Percentiles rank a stretch among this genome's conserved stretches.
phyloP scores from a whole-genome alignment of 35 echinoderm and acorn worm species.

The Lytechinus pictus region DNA sequence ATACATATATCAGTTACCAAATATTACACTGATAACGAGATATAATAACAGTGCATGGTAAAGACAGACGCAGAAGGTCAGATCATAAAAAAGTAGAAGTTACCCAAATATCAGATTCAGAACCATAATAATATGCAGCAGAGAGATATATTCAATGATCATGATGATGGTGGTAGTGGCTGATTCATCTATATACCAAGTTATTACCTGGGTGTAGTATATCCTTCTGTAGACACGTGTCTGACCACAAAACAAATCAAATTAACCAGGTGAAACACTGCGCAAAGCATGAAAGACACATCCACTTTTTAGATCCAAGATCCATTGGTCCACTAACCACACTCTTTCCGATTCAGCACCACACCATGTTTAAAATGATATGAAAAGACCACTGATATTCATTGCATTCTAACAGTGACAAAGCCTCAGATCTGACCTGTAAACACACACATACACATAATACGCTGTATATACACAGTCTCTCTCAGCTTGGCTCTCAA shows the following conservation, averaged over 20 bases:
- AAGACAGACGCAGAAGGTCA: too few species aligned
- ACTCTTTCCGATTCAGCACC: background rate
- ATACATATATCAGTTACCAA: background rate
- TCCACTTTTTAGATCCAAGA: background rate
- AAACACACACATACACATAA: conserved; percentile 13
- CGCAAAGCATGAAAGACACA: background rate
- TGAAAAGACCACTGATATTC: background rate
- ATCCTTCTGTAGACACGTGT: background rate
- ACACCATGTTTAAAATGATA: background rate
- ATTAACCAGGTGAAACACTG: background rate
- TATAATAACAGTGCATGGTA: background rate
- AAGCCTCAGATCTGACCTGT: background rate
- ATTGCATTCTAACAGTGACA: background rate
- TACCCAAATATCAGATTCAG: background rate
- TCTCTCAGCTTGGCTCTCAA: background rate
- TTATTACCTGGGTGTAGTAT: background rate
- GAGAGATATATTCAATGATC: background rate
- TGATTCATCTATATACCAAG: background rate
- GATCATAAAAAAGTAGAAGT: too few species aligned
- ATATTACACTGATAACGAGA: background rate
- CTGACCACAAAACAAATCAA: background rate
- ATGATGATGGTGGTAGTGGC: background rate
- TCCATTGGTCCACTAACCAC: background rate
- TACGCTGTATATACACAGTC: background rate
- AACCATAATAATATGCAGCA: background rate